Conservation (phyloP, 2,888 invertebrate species). For the Amphipoea lucens region DNA sequence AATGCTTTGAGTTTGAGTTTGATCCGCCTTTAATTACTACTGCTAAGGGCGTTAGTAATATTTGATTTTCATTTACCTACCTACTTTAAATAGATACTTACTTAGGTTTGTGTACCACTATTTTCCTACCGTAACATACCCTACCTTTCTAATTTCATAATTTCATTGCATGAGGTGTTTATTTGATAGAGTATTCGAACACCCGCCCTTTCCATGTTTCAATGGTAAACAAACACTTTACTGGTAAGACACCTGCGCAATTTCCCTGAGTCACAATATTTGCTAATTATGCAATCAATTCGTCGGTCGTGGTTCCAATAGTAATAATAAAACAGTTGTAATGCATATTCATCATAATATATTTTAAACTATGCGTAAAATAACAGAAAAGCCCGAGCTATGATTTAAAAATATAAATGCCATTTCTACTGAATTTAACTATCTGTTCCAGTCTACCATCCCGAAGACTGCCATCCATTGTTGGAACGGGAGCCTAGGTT, state of each 20-base stretch:
- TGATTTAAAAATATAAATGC: background rate
- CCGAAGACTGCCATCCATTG: constrained; percentile 63
- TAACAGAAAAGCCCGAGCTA: constrained; percentile 3
- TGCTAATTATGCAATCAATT: background rate
- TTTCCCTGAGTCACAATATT: constrained; percentile 14
- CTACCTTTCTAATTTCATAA: constrained; percentile 8
- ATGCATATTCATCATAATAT: constrained; percentile 12
- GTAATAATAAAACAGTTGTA: background rate
- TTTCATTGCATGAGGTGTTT: constrained; percentile 6
- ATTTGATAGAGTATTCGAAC: constrained; percentile 2
- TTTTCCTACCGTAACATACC: background rate
- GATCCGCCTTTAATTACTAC: too few relatives aligned
- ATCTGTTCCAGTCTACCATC: constrained; percentile 43
- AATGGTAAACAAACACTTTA: constrained; percentile 50
- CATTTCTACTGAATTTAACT: background rate
- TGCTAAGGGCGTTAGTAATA: background rate
- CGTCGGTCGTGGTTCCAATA: background rate
- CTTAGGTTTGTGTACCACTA: background rate
- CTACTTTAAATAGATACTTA: background rate
- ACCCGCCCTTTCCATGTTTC: constrained; percentile 62
- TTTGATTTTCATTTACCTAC: background rate
- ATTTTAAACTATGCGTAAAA: constrained; percentile 13
- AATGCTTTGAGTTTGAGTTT: too few relatives aligned
- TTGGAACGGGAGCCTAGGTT: constrained; percentile 21
- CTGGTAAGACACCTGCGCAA: constrained; percentile 29